Percentiles rank a stretch among this genome's conserved stretches.
These are phyloP conservation scores for Cataglyphis rosenhaueri DNA, from an alignment of 2,888 invertebrate species.

Conservation along the genomic window DNA sequence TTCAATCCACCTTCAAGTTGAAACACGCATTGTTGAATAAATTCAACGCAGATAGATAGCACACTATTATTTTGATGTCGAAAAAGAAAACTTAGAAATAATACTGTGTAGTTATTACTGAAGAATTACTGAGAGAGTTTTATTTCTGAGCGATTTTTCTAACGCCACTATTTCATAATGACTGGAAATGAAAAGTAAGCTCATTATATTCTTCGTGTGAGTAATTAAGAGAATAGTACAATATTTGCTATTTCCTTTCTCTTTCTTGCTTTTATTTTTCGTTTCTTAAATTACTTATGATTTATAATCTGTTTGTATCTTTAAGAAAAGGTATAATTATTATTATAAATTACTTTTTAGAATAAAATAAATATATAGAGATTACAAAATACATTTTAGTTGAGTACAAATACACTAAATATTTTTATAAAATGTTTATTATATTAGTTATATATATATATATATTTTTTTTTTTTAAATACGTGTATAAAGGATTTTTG, in stretches of 20 bases:
- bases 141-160: constrained; percentile 28
- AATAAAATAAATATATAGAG: not conserved
- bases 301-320: not conserved
- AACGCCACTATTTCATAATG: constrained; percentile 22
- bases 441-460: not conserved
- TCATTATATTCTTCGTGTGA: not conserved
- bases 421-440: not conserved
- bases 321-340: not conserved
- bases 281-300: not conserved
- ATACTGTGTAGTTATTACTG: not conserved
- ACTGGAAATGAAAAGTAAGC: constrained; percentile 21
- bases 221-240: constrained; percentile 5
- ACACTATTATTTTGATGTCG: not conserved
- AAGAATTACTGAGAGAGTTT: constrained; percentile 20
- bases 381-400: not conserved
- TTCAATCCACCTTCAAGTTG: not conserved
- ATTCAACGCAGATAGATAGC: not conserved
- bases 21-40: not conserved
- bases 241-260: not conserved
- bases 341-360: not conserved
- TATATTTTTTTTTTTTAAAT: not conserved
- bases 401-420: not conserved
- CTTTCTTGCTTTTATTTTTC: not conserved
- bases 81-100: not conserved
- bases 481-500: not conserved